These are phyloP conservation scores for Ciona savignyi DNA, from an alignment of 23 tunicate species.

Conservation along the genomic window DNA sequence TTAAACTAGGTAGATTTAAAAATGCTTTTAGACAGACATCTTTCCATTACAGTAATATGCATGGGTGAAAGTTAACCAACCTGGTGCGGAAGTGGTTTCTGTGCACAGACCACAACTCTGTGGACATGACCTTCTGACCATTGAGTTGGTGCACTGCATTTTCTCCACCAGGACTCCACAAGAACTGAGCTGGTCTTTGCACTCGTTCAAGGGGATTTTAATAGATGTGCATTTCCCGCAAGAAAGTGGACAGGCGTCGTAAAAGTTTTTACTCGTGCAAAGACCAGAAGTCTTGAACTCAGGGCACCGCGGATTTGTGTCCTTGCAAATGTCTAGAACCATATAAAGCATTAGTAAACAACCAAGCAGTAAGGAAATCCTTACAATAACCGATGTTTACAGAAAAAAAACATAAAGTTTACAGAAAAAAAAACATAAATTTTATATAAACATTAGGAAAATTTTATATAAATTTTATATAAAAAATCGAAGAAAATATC, in stretches of 20 bases:
- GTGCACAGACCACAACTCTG: slow-evolving; percentile 33
- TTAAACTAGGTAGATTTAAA: too few species aligned
- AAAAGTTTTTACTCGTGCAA: slow-evolving; percentile 15
- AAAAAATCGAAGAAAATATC: too few species aligned
- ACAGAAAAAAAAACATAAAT: too few species aligned
- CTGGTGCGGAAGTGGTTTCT: neutral
- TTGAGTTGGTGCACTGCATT: slow-evolving; percentile 19
- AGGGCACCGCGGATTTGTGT: slow-evolving; percentile 15
- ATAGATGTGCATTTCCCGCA: slow-evolving; percentile 9
- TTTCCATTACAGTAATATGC: too few species aligned
- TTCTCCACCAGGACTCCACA: slow-evolving; percentile 17
- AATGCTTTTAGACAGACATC: neutral
- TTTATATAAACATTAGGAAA: too few species aligned
- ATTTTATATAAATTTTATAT: too few species aligned
- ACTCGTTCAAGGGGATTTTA: neutral
- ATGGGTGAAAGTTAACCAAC: neutral
- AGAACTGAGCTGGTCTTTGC: slow-evolving; percentile 10
- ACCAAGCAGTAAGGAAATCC: too few species aligned
- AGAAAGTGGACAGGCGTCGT: slow-evolving; percentile 22
- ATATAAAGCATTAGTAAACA: too few species aligned
- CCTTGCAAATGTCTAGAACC: too few species aligned
- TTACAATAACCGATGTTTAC: too few species aligned
- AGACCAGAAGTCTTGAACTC: slow-evolving; percentile 8
- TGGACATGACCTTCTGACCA: slow-evolving; percentile 15
- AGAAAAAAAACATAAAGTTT: too few species aligned